Base-by-base conservation (phyloP, 1,140 invertebrate genomes). In the Drosophila nasuta region DNA sequence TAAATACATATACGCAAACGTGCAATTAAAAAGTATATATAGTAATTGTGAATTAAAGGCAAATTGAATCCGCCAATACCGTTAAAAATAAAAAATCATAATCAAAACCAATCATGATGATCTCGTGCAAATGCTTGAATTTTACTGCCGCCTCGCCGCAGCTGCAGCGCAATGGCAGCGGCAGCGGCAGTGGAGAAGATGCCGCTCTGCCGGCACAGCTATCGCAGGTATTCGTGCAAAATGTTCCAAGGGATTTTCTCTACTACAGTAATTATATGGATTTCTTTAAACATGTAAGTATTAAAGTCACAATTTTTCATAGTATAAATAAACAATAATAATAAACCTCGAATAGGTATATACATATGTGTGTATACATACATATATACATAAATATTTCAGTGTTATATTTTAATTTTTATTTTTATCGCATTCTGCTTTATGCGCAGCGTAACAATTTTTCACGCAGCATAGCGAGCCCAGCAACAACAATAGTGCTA, bases 121-220 rank as follows among this genome's bases (percentile, higher is more conserved):
- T 91, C 68, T 85, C 82, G 54, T 91, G 91, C 77, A 85, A 91
- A 75, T 91, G 91, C 70, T 75, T 75, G 67, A 91, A 91, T 76
- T 80, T 91, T 65, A 81, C 75, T 67, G 90, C 72, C 46, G 66
- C 76, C 17, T 68, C 54, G 35, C 56, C 77, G 54, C 72, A 81
- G 49, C 51, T 81, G 75, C 78, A 86, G 54, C 54, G 28, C 71
- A 75, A 43, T 54, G 41, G 33, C 49, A 75, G 56, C 41, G 54
- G 20, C 8, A 46, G 57, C 10, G 35, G 41, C 10, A 15, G 11
- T 56, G 59, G 56, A 58, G 62, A 58, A 56, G 56, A 69, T 5
- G 62, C 56, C 10, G 56, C 60, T 7, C 17, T 68, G 52, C 28
- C 52, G 15, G 72, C 63, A 35, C 20, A 63, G 7, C 62, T 91